phyloP scores from a whole-genome alignment of 1,140 invertebrate genomes.

The Sinella curviseta region DNA sequence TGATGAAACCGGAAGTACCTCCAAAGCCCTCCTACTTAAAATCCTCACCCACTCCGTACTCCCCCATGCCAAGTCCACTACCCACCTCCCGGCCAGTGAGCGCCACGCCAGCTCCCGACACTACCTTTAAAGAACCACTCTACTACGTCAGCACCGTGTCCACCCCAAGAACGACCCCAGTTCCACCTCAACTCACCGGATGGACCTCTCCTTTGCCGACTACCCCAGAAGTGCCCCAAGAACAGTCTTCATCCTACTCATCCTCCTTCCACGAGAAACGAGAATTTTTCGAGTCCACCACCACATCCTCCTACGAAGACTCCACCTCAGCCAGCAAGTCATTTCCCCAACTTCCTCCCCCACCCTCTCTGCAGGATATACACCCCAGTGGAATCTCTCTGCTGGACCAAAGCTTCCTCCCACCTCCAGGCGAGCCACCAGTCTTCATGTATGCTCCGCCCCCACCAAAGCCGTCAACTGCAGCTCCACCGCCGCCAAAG shows the following conservation, averaged over 20 bases:
- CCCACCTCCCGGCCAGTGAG: not conserved
- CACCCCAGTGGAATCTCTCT: conserved; percentile 2
- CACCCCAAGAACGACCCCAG: conserved; percentile 38
- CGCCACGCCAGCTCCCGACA: not conserved
- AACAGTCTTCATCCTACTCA: not conserved
- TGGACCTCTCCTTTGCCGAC: conserved; percentile 57
- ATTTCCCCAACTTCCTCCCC: not conserved
- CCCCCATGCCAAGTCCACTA: not conserved
- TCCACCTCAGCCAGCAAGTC: not conserved
- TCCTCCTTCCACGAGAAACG: conserved; percentile 27
- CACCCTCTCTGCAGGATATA: not conserved
- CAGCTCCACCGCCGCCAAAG: not conserved
- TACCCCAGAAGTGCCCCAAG: conserved; percentile 56
- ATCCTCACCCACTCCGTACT: not conserved
- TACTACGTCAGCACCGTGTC: conserved; percentile 43
- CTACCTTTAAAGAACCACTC: not conserved
- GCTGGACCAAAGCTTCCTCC: conserved; percentile 28
- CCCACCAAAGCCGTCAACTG: not conserved
- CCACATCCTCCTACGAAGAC: not conserved
- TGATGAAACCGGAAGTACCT: conserved; percentile 24
- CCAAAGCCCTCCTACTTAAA: not conserved
- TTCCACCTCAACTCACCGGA: conserved; percentile 56
- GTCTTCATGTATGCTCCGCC: conserved; percentile 35
- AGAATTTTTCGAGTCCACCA: conserved; percentile 32
- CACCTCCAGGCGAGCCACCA: conserved; percentile 32